Base-by-base conservation (phyloP, 1,140 invertebrate species). In the Cydia pomonella region DNA sequence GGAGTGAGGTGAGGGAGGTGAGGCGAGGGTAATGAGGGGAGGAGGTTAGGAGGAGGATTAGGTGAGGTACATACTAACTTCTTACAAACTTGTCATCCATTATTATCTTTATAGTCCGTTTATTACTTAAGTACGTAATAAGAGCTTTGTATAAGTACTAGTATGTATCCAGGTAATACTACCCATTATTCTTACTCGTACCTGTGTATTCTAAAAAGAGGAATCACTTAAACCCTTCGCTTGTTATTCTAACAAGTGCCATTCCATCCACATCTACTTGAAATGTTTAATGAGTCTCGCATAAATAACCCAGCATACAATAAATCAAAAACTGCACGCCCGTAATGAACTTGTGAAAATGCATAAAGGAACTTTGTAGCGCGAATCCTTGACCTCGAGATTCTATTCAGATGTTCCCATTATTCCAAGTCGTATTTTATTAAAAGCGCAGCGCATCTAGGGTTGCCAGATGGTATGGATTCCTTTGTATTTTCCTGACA, bases 321-420 rank as follows among this genome's bases (percentile, higher is more conserved):
- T 81, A 83, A 81, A 83, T 80, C 80, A 80, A 53, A 50, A 69
- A 59, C 21, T 59, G 75, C 64, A 77, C 62, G 47, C 72, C 53
- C 77, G 75, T 73, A 75, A 27, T 77, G 75, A 77, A 79, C 47
- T 75, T 64, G 73, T 79, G 76, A 79, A 76, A 62, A 18, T 27
- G 47, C n/a, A 63, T 41, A 80, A 87, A 82, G 78, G 73, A 77
- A 80, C 77, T 76, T 80, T 82, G 81, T 84, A 78, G 80, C 74
- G 41, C 75, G 82, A 81, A 85, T 77, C 82, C 83, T 89, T 91
- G 89, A 89, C 85, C 89, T 82, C 78, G 73, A 75, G 76, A 77
- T 83, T 77, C 85, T 84, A 90, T 91, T 92, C 88, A 92, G 80
- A 87, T 87, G 83, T 84, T 86, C 80, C 85, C 85, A 88, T 87